A percentile compares a stretch with the other conserved stretches of the same genome.
These are phyloP conservation scores for Gymnocheta viridis DNA, from an alignment of 2,888 invertebrate species.

Conservation along the genomic window DNA sequence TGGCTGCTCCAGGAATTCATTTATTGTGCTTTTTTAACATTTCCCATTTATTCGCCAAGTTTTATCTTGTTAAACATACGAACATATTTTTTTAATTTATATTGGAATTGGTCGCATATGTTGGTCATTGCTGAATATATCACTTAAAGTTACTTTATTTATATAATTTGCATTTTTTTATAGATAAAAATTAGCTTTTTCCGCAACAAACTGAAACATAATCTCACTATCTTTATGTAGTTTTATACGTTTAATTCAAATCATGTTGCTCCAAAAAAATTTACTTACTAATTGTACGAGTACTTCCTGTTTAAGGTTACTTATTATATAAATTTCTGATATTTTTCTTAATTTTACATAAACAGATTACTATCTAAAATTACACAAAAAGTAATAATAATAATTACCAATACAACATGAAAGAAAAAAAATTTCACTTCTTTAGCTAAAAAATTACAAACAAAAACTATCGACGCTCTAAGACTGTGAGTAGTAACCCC, in stretches of 20 bases:
- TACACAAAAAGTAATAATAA: not conserved
- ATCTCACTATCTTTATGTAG: not conserved
- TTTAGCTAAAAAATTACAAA: not conserved
- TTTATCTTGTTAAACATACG: too few species aligned
- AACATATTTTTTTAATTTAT: too few species aligned
- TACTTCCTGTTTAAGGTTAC: constrained; percentile 4
- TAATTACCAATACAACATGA: not conserved
- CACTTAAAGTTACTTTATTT: not conserved
- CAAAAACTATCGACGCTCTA: not conserved
- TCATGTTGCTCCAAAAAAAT: not conserved
- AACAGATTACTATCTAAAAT: constrained; percentile 34
- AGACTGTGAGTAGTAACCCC: not conserved
- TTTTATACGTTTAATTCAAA: not conserved
- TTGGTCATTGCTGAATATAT: too few species aligned
- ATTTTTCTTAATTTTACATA: not conserved
- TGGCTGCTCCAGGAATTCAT: too few species aligned
- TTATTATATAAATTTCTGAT: constrained; percentile 20
- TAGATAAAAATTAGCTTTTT: not conserved
- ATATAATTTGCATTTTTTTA: not conserved
- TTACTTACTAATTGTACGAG: not conserved
- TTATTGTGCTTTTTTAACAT: too few species aligned
- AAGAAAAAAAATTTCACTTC: constrained; percentile 1
- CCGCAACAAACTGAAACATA: not conserved
- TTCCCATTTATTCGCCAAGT: too few species aligned
- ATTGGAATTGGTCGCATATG: too few species aligned